phyloP scores from a whole-genome alignment of 2,113 vertebrate genomes.

The Todiramphus chloris region DNA sequence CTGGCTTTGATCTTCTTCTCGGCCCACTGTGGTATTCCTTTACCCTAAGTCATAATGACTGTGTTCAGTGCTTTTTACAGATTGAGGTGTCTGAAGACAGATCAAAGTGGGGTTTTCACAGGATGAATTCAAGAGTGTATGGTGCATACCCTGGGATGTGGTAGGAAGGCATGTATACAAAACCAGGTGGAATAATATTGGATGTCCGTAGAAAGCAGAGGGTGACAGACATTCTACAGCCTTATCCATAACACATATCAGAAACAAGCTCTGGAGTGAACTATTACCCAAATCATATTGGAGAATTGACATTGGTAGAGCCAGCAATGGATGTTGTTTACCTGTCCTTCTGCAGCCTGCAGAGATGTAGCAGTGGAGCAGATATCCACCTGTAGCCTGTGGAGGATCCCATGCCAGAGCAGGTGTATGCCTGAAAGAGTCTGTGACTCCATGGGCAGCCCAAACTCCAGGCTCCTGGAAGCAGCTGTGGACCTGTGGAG shows the following conservation, averaged over 20 bases:
- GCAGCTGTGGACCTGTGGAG: background rate
- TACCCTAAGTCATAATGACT: background rate
- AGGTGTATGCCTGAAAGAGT: background rate
- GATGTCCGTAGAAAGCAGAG: background rate
- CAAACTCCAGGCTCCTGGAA: accelerated
- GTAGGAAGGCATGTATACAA: background rate
- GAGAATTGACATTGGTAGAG: background rate
- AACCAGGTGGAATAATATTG: background rate
- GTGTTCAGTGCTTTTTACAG: background rate
- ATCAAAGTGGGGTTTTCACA: background rate
- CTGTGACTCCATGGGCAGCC: background rate
- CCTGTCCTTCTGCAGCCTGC: background rate
- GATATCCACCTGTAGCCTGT: background rate
- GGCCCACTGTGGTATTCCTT: background rate
- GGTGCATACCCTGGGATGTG: background rate
- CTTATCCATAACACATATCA: background rate
- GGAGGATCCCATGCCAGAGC: background rate
- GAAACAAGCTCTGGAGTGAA: background rate
- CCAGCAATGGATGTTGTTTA: background rate
- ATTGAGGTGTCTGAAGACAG: background rate
- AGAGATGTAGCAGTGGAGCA: background rate
- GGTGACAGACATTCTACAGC: background rate
- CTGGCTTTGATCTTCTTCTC: background rate
- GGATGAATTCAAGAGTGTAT: background rate
- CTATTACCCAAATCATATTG: background rate